These are phyloP conservation scores for Drosophila novamexicana DNA, from an alignment of 1,140 invertebrate species.

Conservation along the genomic window DNA sequence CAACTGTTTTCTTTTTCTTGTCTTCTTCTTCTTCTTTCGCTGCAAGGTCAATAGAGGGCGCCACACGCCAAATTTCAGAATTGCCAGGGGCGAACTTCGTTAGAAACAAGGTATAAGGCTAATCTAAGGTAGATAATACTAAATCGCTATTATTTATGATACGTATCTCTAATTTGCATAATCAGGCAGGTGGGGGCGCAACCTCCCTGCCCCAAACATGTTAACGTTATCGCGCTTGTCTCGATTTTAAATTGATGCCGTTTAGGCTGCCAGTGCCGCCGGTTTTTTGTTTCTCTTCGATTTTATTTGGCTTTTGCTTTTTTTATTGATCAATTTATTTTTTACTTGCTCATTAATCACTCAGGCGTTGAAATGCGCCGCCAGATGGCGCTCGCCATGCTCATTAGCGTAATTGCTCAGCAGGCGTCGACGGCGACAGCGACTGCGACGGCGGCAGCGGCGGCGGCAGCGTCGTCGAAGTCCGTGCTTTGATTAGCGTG, in stretches of 20 bases:
- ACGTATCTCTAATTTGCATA: conserved; percentile 40
- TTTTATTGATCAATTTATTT: conserved; percentile 64
- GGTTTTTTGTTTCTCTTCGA: conserved; percentile 8
- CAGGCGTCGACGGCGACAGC: conserved; percentile 40
- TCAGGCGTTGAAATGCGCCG: conserved; percentile 76
- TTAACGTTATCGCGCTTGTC: conserved; percentile 51
- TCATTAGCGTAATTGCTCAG: conserved; percentile 78
- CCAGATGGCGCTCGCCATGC: conserved; percentile 75
- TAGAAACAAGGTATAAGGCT: conserved; percentile 39
- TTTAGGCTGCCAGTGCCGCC: conserved; percentile 32
- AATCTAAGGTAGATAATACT: conserved; percentile 28
- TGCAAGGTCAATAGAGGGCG: conserved; percentile 51
- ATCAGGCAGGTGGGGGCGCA: conserved; percentile 16
- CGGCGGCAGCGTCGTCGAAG: neutral
- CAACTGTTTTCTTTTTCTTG: conserved; percentile 10
- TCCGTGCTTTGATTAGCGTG: conserved; percentile 72
- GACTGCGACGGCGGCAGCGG: neutral
- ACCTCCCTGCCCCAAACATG: conserved; percentile 33
- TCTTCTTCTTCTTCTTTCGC: conserved; percentile 6
- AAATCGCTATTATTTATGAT: conserved; percentile 15
- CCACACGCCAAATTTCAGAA: conserved; percentile 27
- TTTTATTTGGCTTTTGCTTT: conserved; percentile 30
- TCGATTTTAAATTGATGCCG: conserved; percentile 40
- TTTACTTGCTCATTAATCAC: conserved; percentile 78
- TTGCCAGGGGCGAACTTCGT: conserved; percentile 26